Evolutionary conservation across 2,113 vertebrate genomes (phyloP).

Genomic region (Hippocampus abdominalis): DNA sequence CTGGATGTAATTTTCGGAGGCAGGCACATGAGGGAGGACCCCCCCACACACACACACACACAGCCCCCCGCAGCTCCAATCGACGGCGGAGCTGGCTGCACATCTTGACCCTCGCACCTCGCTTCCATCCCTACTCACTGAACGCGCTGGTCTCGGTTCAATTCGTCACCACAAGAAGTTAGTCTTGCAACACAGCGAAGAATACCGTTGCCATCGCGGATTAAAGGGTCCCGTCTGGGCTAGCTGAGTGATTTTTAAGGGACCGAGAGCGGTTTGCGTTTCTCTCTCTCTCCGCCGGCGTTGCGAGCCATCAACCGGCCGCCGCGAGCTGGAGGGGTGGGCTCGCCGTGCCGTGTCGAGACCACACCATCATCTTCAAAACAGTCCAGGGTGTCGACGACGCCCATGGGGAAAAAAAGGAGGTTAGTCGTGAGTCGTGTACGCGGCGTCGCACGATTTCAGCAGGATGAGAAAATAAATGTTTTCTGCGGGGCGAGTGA

Average conservation of each 20-base stretch:
- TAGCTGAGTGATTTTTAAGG: slow-evolving; percentile 20
- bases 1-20: background rate
- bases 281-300: slow-evolving; percentile 21
- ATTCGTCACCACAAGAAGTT: background rate
- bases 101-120: slow-evolving; percentile 29
- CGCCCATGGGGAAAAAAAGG: slow-evolving; percentile 15
- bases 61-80: background rate
- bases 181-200: background rate
- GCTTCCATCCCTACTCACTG: background rate
- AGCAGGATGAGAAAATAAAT: background rate
- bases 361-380: background rate
- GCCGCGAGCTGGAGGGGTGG: slow-evolving; percentile 16
- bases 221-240: slow-evolving; percentile 23
- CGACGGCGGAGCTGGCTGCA: slow-evolving; percentile 52
- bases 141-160: slow-evolving; percentile 4
- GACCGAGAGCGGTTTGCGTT: slow-evolving; percentile 10
- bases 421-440: background rate
- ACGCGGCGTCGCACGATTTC: background rate
- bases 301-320: slow-evolving; percentile 36
- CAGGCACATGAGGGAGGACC: slow-evolving; percentile 32
- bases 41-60: too few species aligned
- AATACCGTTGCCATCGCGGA: slow-evolving; percentile 32
- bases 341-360: slow-evolving; percentile 29
- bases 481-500: background rate
- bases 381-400: background rate